Base-by-base conservation (phyloP, 1,140 invertebrate species). In the Tetragnatha versicolor region DNA sequence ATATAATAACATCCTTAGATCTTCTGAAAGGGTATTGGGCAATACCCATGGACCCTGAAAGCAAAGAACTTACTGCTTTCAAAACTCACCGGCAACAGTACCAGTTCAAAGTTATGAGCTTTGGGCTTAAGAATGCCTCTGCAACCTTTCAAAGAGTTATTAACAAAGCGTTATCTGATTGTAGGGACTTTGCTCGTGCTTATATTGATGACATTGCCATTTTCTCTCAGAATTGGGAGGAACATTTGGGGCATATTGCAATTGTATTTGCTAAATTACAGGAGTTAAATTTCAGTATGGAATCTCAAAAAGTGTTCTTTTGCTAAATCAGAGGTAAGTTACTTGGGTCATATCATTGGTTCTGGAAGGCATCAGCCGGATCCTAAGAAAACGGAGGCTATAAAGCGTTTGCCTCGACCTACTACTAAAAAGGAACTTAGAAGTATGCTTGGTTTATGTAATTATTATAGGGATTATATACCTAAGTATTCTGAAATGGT, bases 201-300 rank as follows among this genome's bases (percentile, higher is more conserved):
- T 85, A 83, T 78, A 58, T 85, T 5, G 81, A 84, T 73, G 84
- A 84, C 51, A 82, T 84, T 17, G 22, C 69, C 2, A 65, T 83
- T 20, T 80, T 68, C 47, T 80, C 61, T 0, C 27, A 27, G 25
- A 42, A 10, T n/a, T 73, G n/a, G 20, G 47, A 82, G 6, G 77
- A 58, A 82, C 83, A 68, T 80, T 80, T 53, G 20, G 49, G 2
- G 14, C 77, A 31, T 37, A 84, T 7, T 27, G 69, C 7, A 51
- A 79, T 55, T 81, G 83, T 25, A 70, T 85, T 29, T 12, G 10
- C 12, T 3, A 68, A 27, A 79, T 65, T 84, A 0, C 3, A 69
- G 45, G 69, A 82, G 51, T 60, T 69, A n/a, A 81, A 82, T 17
- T 35, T 86, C 3, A 82, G 51, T 20, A 37, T n/a, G n/a, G n/a